Conservation (phyloP, 2,113 vertebrate species). For the Cottus gobio region DNA sequence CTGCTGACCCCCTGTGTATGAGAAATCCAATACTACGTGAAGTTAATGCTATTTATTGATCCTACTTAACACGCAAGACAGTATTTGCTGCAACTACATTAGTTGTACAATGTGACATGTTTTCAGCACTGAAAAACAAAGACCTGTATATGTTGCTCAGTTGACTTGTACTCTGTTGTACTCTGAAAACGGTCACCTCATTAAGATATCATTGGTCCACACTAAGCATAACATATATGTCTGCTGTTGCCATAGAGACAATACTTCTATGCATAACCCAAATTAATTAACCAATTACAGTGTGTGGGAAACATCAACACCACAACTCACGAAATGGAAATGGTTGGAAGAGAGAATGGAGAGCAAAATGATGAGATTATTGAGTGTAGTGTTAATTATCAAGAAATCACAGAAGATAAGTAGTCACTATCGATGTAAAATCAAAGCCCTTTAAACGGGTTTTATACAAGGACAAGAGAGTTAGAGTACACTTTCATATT, state of each 20-base stretch:
- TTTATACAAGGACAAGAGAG: not conserved
- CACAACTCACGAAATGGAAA: slow-evolving; percentile 24
- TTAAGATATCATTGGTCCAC: slow-evolving; percentile 34
- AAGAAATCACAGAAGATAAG: not conserved
- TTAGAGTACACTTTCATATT: not conserved
- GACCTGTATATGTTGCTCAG: not conserved
- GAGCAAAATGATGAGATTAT: not conserved
- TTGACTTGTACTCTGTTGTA: slow-evolving; percentile 1
- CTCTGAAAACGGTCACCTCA: slow-evolving; percentile 30
- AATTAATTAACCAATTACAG: slow-evolving; percentile 58
- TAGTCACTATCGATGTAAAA: not conserved
- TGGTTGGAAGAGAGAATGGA: not conserved
- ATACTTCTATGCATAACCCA: slow-evolving; percentile 51
- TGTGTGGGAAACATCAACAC: slow-evolving; percentile 35
- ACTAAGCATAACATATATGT: slow-evolving; percentile 40
- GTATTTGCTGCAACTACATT: slow-evolving; percentile 30
- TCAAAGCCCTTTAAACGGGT: not conserved
- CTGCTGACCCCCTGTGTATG: slow-evolving; percentile 23
- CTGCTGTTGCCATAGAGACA: slow-evolving; percentile 64
- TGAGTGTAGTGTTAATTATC: not conserved
- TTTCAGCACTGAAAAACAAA: slow-evolving; percentile 9
- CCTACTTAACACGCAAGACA: slow-evolving; percentile 35
- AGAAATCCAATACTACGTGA: slow-evolving; percentile 60
- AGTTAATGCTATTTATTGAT: slow-evolving; percentile 55
- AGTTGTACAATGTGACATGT: slow-evolving; percentile 27